Base-by-base conservation (phyloP, 2,113 vertebrate species). In the Nicator chloris region DNA sequence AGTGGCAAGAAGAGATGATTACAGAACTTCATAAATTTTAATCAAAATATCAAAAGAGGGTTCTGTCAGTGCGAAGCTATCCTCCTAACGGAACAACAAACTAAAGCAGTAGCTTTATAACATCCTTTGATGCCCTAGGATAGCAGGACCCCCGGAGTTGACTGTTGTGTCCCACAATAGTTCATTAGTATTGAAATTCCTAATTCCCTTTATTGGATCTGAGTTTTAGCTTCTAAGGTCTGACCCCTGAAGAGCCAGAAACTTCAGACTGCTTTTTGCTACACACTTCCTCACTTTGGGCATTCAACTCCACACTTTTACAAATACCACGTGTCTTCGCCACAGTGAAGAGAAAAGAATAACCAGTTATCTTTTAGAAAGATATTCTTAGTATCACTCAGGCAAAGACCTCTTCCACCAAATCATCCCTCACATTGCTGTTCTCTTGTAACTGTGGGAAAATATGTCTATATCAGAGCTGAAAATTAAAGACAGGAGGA, bases 21-120 rank as follows among this genome's bases (percentile, higher is more conserved):
- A 91, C 72, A 91, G 86, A 89, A 89, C 86, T 95, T 96, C 90
- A 90, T 93, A 94, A 90, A 97, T 94, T 96, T 95, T 96, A 94
- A 95, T 92, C 93, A 91, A 92, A 95, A 89, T 95, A 92, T 92
- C 93, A 92, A 90, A 95, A 96, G 88, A 60, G 14, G 30, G 33
- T 54, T 78, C 60, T 94, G 85, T 86, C 93, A 94, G 17, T 68
- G 82, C 49, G 88, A 75, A 90, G 71, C 90, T 91, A 91, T 61
- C 64, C 79, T 90, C 69, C 71, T 94, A 93, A 88, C 60, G 44
- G 86, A 39, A 92, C 31, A 15, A 92, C 85, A 66, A 95, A 90
- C 82, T 80, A 69, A 93, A 93, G 53, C 50, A 83, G 73, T 23
- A 69, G 85, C 68, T 95, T 86, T 93, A 3, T 88, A 86, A 56